Evolutionary conservation across 2,888 invertebrate species (phyloP), one percentile per base, ranked within the genome.

Genomic region (Fragum whitleyi): DNA sequence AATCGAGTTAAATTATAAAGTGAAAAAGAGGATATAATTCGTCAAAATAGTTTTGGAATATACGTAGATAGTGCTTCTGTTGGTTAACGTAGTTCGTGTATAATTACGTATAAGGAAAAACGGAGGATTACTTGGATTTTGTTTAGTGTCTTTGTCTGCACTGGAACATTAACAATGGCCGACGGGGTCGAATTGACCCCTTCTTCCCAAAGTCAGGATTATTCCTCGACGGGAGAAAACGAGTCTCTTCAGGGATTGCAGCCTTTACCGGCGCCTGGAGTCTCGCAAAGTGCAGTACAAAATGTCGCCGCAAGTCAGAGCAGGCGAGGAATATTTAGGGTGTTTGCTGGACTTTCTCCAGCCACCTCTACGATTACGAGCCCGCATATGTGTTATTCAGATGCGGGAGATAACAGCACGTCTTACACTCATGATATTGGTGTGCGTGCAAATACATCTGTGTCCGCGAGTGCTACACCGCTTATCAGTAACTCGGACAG

Each of bases 191-290:
- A 51, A 51, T 7, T 51, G 3, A 14, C 5, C 51, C 51, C 21
- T 16, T 7, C 51, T 51, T n/a, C 51, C 19, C 51, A 3, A 2
- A 51, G 21, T 51, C 51, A 51, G 21, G 51, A 51, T 51, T 7
- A 7, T 21, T 51, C 51, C 51, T n/a, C 14, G 21, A 51, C 21
- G 16, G 19, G n/a, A n/a, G 16, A 5, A 2, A 51, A 51, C 14
- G 59, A 59, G 9, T 59, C 59, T 59, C 59, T 59, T 59, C 59
- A 59, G 59, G 59, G 14, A 14, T 59, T 59, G 21, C 23, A 59
- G 59, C 59, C 59, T 59, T 59, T 36, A 26, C 23, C 26, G 5
- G 59, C 59, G 9, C 9, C 59, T 59, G 9, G 59, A 59, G 59
- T 59, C 59, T 59, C 59, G 16, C 3, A 26, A 6, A 5, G n/a